Evolutionary conservation across 2,797 vertebrate genomes (phyloP), one percentile per base, ranked within the genome.

Genomic region (Paguma larvata): DNA sequence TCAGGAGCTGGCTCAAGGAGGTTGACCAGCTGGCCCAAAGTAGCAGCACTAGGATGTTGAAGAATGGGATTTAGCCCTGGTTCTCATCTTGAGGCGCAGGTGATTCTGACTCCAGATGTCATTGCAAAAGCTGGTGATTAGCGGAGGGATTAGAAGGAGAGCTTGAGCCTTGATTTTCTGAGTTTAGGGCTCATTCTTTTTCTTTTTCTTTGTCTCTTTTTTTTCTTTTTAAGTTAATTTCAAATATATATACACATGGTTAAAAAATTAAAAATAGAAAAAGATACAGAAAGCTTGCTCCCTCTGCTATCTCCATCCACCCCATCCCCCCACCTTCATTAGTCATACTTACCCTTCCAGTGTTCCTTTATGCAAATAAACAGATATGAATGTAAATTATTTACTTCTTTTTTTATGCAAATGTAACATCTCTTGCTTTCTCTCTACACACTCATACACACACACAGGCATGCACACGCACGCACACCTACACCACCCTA

Each of bases 171-270:
- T n/a, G 25, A n/a, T 82, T 90, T 92, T 79, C 68, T 59, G 21
- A 89, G 21, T 89, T 94, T 82, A 84, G 3, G 3, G 34, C 2
- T 94, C 51, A 75, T 48, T 86, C 14, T 51, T 96, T 85, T 38
- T 53, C 15, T 48, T 75, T 44, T 9, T 51, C 21, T 14, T 38
- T 38, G 2, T 38, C 38, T 38, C 38, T 3, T 63, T 70, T 91
- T 77, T 88, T 62, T 62, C 86, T 77, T 87, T 86, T 72, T 68
- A 19, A 72, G 83, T 89, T 89, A 78, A 92, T 77, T 94, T 14
- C 44, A 94, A 84, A 72, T 8, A 67, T 59, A 44, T 41, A 67
- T 38, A 27, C 3, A 44, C 16, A 32, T 44, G 14, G 16, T 72
- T 94, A 92, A 78, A 83, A 65, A 23, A 5, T 63, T 8, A 25